Evolutionary conservation across 2,888 invertebrate species (phyloP).

Genomic region (Platerodrilus igneus): DNA sequence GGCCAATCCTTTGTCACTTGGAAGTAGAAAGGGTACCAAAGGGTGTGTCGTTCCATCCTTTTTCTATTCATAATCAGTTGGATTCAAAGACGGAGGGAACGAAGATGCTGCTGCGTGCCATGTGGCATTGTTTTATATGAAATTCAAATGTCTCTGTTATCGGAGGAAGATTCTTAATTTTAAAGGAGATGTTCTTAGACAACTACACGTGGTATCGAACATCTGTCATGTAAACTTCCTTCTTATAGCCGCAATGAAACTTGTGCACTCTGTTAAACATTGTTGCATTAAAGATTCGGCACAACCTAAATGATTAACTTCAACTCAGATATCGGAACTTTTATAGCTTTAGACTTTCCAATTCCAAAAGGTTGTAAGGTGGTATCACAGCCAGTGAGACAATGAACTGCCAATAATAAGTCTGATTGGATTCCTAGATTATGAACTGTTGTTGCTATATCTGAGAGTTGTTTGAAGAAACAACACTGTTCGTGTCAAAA

Average conservation of each 20-base stretch:
- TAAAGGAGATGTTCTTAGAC: constrained; percentile 2
- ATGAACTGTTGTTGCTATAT: constrained; percentile 6
- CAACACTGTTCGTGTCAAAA: no score
- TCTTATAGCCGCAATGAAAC: constrained; percentile 6
- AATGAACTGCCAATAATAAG: constrained; percentile 4
- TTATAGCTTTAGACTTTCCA: constrained; percentile 3
- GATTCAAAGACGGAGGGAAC: no score
- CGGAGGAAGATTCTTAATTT: constrained; percentile 5
- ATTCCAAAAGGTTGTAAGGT: constrained; percentile 3
- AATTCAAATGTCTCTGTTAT: constrained; percentile 3
- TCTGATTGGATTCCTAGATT: constrained; percentile 3
- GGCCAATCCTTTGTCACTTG: no score
- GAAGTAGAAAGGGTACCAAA: no score
- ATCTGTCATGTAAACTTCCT: constrained; percentile 6
- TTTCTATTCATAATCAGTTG: no score
- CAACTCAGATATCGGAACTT: constrained; percentile 2
- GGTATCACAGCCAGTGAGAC: constrained; percentile 1
- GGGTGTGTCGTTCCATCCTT: no score
- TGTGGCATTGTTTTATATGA: constrained; percentile 4
- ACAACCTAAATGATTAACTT: constrained; percentile 2
- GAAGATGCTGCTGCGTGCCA: constrained; percentile 6
- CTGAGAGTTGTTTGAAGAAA: no score
- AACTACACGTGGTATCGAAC: constrained; percentile 5
- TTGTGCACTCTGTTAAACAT: constrained; percentile 3
- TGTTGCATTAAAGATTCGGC: no score